phyloP scores from a whole-genome alignment of 2,888 invertebrate genomes.

The Chromoteleia sp. region DNA sequence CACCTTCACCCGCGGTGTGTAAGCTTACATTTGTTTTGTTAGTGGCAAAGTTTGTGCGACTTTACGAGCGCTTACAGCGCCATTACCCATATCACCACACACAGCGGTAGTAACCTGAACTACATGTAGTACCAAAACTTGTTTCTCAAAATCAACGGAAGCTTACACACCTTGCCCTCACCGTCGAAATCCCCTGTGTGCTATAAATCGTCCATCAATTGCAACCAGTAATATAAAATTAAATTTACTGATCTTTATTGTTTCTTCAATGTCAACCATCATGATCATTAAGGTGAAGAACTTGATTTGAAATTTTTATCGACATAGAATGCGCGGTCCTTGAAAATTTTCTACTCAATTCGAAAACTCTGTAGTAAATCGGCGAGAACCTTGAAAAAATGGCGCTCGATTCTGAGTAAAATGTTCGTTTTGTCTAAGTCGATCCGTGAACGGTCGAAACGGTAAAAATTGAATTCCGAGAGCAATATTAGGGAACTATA shows the following conservation, averaged over 20 bases:
- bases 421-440: conserved; percentile 8
- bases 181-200: conserved; percentile 30
- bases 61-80: neutral
- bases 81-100: no score
- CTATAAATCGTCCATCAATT: conserved; percentile 36
- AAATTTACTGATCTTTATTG: conserved; percentile 26
- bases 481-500: neutral
- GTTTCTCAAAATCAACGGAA: neutral
- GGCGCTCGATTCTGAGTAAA: neutral
- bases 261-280: conserved; percentile 11
- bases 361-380: neutral
- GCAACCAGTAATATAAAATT: conserved; percentile 40
- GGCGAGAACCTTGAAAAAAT: conserved; percentile 22
- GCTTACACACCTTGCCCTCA: conserved; percentile 20
- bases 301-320: conserved; percentile 9
- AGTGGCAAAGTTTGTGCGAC: no score
- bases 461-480: conserved; percentile 30
- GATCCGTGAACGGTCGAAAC: conserved; percentile 16
- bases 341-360: conserved; percentile 47
- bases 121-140: no score
- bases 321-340: conserved; percentile 5
- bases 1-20: conserved; percentile 19
- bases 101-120: no score
- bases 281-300: conserved; percentile 4
- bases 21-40: no score